Evolutionary conservation across 2,888 invertebrate species (phyloP), one percentile per base, ranked within the genome.

Genomic region (Drosophila limbata): DNA sequence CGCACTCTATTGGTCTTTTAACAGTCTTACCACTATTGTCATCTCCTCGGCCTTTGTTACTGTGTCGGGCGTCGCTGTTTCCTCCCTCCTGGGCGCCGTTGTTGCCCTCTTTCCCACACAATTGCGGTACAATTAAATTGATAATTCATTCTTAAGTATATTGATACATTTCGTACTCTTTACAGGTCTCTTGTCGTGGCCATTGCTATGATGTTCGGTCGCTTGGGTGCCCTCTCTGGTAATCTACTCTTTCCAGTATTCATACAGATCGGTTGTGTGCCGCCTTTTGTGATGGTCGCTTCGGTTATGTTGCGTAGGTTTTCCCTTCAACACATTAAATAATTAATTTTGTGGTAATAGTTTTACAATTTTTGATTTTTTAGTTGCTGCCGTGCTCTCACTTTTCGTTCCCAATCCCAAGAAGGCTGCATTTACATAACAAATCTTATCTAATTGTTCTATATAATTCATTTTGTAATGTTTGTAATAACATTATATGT

Each of bases 241-340:
- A 96, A 96, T 75, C 92, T 96, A 47, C 88, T 95, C 3, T 96
- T 96, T 86, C 96, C 96, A 0, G 93, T 95, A 21, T 93, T 96
- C 53, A 93, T 96, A 48, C 92, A 94, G 77, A 93, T 94, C 33
- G 96, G 96, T 33, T 96, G 96, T 85, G 92, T 95, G 35, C 95
- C 96, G 25, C 96, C 96, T 3, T 96, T 96, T 89, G 91, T 95
- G 56, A 94, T 95, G 90, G 94, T 96, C 61, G 95, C 95, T 8
- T 88, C 93, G 6, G 94, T 95, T 21, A 93, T 95, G 77, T 84
- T 94, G 77, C 93, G 96, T 96, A 93, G 93, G 90, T 84, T 35
- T n/a, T 4, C 5, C 3, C 0, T 21, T 9, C 1, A 10, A 10
- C 40, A 17, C 4, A 10, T 13, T 40, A 1, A 13, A 21, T 17